Evolutionary conservation across 2,113 vertebrate species (phyloP).

Genomic region (Upupa epops): DNA sequence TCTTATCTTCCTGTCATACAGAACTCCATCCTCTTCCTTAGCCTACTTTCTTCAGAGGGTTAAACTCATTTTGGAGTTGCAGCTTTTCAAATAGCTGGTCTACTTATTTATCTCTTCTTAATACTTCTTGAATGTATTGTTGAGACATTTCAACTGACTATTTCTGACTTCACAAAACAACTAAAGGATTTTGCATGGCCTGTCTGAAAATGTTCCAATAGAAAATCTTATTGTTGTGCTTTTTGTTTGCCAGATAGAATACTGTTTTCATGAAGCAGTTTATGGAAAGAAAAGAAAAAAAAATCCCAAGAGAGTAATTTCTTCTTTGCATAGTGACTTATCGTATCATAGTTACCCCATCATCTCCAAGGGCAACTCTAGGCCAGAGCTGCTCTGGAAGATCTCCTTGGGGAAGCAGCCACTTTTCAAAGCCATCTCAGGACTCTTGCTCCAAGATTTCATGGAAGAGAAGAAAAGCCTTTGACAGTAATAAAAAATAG

Average conservation of each 20-base stretch:
- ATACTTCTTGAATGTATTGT: background rate
- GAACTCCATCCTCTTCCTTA: background rate
- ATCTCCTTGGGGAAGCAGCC: background rate
- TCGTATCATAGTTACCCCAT: slow-evolving; percentile 9
- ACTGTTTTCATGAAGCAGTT: background rate
- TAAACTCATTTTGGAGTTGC: background rate
- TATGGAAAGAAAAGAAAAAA: background rate
- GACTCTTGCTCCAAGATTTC: background rate
- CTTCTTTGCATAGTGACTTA: slow-evolving; percentile 36
- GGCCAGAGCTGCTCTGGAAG: background rate
- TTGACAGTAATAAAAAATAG: background rate
- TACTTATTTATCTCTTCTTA: background rate
- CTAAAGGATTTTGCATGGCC: background rate
- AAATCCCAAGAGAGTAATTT: slow-evolving; percentile 47
- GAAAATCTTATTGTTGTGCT: background rate
- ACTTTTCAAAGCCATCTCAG: background rate
- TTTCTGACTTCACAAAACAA: background rate
- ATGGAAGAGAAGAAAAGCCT: background rate
- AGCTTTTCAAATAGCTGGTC: background rate
- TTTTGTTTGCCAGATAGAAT: background rate
- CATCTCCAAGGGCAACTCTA: slow-evolving; percentile 24
- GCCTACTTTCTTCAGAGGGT: background rate
- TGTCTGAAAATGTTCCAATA: background rate
- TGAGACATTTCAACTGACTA: background rate
- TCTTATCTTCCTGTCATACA: background rate